A percentile compares a stretch with the other conserved stretches of the same genome.
Evolutionary conservation across 2,888 invertebrate genomes (phyloP).

Genomic region (Osmoderma eremita): DNA sequence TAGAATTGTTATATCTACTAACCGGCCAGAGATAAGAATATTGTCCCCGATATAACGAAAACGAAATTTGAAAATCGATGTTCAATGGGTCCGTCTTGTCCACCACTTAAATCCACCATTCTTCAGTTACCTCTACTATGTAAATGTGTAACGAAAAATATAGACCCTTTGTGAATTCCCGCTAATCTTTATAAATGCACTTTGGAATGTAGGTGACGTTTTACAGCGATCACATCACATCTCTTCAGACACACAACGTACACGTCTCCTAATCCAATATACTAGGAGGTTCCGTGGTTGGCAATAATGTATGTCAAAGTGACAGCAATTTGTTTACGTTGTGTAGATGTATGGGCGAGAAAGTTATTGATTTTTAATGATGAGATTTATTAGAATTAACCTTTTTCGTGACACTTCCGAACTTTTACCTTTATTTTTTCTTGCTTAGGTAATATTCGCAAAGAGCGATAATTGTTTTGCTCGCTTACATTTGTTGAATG

Average conservation of each 20-base stretch:
- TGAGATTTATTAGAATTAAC: slow-evolving; percentile 6
- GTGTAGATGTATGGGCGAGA: slow-evolving; percentile 22
- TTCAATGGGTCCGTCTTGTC: slow-evolving; percentile 82
- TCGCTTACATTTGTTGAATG: neutral
- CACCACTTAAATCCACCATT: slow-evolving; percentile 88
- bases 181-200: slow-evolving; percentile 26
- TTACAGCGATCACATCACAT: slow-evolving; percentile 1
- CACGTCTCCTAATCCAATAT: slow-evolving; percentile 3
- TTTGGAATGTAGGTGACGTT: slow-evolving; percentile 25
- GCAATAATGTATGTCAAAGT: slow-evolving; percentile 31
- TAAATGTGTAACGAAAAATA: slow-evolving; percentile 8
- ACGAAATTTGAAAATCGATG: slow-evolving; percentile 89
- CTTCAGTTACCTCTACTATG: slow-evolving; percentile 51
- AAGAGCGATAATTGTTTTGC: too few relatives aligned
- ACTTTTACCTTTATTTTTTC: too few relatives aligned
- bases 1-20: slow-evolving; percentile 56
- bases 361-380: slow-evolving; percentile 38
- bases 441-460: too few relatives aligned
- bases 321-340: slow-evolving; percentile 22
- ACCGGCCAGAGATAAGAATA: slow-evolving; percentile 84
- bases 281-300: slow-evolving; percentile 15
- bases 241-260: slow-evolving; percentile 4
- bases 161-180: slow-evolving; percentile 18
- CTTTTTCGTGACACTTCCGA: neutral
- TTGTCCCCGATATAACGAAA: slow-evolving; percentile 85